Base-by-base conservation (phyloP, 2,888 invertebrate genomes). In the Asteroscopus sphinx region DNA sequence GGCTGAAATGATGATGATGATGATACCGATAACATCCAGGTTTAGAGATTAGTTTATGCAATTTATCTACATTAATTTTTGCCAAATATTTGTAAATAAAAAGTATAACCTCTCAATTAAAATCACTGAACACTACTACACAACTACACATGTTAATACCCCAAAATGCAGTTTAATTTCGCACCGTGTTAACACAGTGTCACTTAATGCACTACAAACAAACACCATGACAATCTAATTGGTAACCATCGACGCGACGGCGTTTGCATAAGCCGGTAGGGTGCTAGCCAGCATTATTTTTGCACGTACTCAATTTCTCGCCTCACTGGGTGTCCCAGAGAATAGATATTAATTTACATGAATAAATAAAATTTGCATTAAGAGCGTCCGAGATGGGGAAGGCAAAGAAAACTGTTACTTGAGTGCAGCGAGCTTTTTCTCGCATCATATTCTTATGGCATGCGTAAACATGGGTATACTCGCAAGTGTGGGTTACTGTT, bases 311-410 rank as follows among this genome's bases (percentile, higher is more conserved):
- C 93, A 92, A 94, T 94, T 93, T 93, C 89, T 86, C 90, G 92
- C 87, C 85, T 88, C 92, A 92, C 89, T 89, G 92, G 85, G 76
- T 84, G 88, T 90, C 90, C 87, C 82, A 82, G 82, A 86, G 91
- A 91, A 92, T 91, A 92, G 92, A 94, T 93, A 93, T 93, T 94
- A 93, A 94, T 93, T 93, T 94, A 93, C 94, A 94, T 94, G 92
- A 92, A 93, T 93, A 93, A 93, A 94, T 93, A 92, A 92, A 93
- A 94, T 94, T 94, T 93, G 92, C 93, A 93, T 93, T 91, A 90
- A 87, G 78, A 90, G 90, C 92, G 90, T 88, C 85, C 84, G 68
- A 84, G 86, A 82, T 78, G 80, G 55, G 40, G 53, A 76, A 79
- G 64, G 70, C 65, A 80, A 86, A 87, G 85, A 82, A 87, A 88